These are phyloP conservation scores for Phrynosoma platyrhinos DNA, from an alignment of 2,113 vertebrate genomes.

Conservation along the genomic window DNA sequence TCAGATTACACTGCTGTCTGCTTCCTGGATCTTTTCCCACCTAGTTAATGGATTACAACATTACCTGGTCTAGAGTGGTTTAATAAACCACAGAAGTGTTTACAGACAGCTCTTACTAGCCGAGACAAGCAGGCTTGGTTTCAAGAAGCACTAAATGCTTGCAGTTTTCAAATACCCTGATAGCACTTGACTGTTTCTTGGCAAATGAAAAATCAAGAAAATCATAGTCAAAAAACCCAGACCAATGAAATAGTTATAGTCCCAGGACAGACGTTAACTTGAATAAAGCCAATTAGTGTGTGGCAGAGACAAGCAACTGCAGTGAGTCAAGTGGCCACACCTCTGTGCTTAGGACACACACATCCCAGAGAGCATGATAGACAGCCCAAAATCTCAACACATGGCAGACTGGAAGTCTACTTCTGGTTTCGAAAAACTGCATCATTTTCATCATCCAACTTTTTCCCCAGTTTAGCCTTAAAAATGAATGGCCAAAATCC, in stretches of 20 bases:
- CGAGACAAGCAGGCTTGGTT: neutral
- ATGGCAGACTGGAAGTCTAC: too few species aligned
- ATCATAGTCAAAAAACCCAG: neutral
- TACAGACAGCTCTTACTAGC: neutral
- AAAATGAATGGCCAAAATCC: too few species aligned
- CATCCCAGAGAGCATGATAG: too few species aligned
- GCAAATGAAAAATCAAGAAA: neutral
- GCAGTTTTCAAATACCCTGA: neutral
- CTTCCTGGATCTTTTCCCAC: neutral
- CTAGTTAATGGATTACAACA: slow-evolving; percentile 7
- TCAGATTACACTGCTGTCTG: slow-evolving; percentile 4
- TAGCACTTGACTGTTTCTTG: neutral
- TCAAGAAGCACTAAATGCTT: slow-evolving; percentile 6
- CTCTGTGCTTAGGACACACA: too few species aligned
- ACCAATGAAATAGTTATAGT: neutral
- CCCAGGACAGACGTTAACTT: neutral
- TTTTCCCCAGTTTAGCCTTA: too few species aligned
- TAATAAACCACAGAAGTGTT: slow-evolving; percentile 14
- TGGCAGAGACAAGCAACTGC: neutral
- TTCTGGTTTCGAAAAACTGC: too few species aligned
- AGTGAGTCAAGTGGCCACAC: too few species aligned
- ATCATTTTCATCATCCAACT: too few species aligned
- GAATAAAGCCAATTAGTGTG: neutral
- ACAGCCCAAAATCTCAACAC: too few species aligned
- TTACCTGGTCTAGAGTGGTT: slow-evolving; percentile 9